phyloP scores from a whole-genome alignment of 2,888 invertebrate genomes.

The Ellobium chinense region DNA sequence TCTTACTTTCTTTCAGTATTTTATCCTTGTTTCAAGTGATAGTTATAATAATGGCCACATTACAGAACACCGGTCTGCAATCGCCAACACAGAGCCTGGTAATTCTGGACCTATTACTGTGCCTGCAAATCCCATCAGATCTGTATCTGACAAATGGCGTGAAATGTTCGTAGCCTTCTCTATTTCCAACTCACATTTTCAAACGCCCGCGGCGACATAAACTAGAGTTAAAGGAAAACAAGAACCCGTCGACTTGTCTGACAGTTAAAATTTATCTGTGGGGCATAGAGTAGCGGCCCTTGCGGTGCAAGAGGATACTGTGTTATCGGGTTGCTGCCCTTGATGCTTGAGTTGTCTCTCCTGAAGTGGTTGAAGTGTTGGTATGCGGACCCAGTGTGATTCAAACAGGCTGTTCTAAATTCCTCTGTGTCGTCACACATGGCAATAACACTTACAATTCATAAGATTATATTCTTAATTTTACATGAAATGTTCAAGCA shows the following conservation, averaged over 20 bases:
- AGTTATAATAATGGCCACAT: too few species aligned
- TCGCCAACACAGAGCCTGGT: too few species aligned
- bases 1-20: too few species aligned
- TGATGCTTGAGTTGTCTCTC: neutral
- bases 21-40: too few species aligned
- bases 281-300: neutral
- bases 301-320: neutral
- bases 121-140: constrained; percentile 11
- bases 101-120: too few species aligned
- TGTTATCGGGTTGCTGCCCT: neutral
- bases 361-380: constrained; percentile 27
- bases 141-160: neutral
- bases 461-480: too few species aligned
- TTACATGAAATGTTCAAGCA: too few species aligned
- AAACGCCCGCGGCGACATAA: neutral
- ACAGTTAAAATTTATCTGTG: neutral
- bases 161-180: constrained; percentile 1
- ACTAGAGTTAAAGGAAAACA: constrained; percentile 5
- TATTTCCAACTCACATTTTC: neutral
- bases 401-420: too few species aligned
- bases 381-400: neutral
- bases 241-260: neutral
- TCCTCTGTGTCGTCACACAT: too few species aligned
- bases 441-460: too few species aligned
- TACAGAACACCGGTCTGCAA: too few species aligned